Base-by-base conservation (phyloP, 2,888 invertebrate genomes). In the Augiades crinisus region DNA sequence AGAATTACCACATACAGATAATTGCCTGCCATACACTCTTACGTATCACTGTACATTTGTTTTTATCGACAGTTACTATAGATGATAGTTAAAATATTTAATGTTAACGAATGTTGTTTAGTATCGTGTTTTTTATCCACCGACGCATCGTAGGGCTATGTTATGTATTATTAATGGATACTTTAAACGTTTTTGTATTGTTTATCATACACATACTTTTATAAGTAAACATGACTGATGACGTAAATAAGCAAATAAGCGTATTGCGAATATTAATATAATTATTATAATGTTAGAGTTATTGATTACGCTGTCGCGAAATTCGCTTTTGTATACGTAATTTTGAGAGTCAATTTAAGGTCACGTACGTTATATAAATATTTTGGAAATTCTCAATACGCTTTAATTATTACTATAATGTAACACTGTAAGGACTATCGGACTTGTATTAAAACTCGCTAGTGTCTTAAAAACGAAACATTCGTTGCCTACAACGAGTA, bases 161-260 rank as follows among this genome's bases (percentile, higher is more conserved):
- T 22, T 45, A 22, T 45, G 16, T 41, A 34, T 45, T 45, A 34
- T n/a, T 22, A n/a, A 45, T 45, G 8, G 12, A 30, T 30, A 41
- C 16, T 41, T 41, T 41, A 17, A 41, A 41, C 10, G n/a, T 31
- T 46, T 46, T 46, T 37, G 27, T 37, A 37, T n/a, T 37, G 13
- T n/a, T 30, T 30, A 33, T 44, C 17, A 37, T 37, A 37, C 46
- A 27, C 30, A 27, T 47, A 47, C 27, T 47, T 47, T 36, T 46
- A 10, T 47, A 47, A 47, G 37, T 31, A 47, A 47, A 47, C 38
- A 13, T 47, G 47, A 47, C 47, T 47, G 47, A 47, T 47, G 47
- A 47, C 37, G 47, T 47, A 31, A 47, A 30, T 47, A 47, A 47
- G 47, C 47, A 47, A 47, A 31, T 47, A 47, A 47, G 38, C 47